Evolutionary conservation across 2,113 vertebrate species (phyloP).

Genomic region (Arenaria interpres): DNA sequence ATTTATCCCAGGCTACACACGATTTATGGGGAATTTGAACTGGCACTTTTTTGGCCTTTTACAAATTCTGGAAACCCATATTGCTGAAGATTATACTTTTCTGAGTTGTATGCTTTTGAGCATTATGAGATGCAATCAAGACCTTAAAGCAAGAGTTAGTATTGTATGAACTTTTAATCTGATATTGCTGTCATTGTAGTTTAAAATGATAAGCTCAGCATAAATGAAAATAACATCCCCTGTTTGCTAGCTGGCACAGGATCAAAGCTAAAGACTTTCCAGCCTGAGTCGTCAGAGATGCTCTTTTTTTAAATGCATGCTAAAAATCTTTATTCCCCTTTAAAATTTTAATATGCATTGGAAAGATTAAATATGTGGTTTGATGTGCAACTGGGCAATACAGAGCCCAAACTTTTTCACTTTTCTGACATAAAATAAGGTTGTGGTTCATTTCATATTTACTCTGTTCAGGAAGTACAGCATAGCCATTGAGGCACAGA

Average conservation of each 20-base stretch:
- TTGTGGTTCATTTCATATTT: background rate
- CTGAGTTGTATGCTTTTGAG: background rate
- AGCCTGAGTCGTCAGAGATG: background rate
- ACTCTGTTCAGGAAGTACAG: background rate
- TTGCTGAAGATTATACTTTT: background rate
- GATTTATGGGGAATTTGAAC: background rate
- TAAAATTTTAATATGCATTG: background rate
- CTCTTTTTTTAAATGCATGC: background rate
- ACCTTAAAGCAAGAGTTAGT: background rate
- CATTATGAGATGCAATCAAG: background rate
- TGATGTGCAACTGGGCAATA: background rate
- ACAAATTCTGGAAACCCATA: background rate
- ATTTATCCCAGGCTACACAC: background rate
- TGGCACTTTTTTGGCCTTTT: background rate
- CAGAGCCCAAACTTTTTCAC: background rate
- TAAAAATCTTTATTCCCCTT: background rate
- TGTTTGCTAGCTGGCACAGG: background rate
- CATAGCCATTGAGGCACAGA: background rate
- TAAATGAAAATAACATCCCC: background rate
- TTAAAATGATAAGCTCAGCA: background rate
- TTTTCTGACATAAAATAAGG: background rate
- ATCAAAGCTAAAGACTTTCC: background rate
- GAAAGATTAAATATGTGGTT: background rate
- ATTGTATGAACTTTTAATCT: background rate
- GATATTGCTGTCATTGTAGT: background rate